Conservation (phyloP, 2,797 vertebrate genomes). For the Lemur catta region DNA sequence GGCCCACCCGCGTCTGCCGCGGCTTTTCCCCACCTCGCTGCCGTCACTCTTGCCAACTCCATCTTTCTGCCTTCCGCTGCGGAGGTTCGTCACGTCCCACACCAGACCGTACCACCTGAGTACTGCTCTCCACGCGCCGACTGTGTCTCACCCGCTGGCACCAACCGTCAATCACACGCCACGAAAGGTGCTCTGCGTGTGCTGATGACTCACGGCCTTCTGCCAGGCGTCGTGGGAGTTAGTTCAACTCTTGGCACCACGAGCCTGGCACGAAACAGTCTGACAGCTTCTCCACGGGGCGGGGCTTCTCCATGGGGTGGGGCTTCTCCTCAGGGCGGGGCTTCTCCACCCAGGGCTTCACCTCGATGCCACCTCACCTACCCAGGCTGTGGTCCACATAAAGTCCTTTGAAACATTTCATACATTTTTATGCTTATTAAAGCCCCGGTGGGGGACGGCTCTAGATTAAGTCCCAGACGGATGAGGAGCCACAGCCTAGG, state of each 20-base stretch:
- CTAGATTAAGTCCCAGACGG: background rate
- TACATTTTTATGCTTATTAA: background rate
- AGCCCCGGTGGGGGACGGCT: background rate
- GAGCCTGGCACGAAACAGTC: background rate
- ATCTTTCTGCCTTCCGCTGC: constrained; percentile 63
- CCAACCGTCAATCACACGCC: constrained; percentile 74
- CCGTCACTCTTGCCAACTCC: constrained; percentile 1
- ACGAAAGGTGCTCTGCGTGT: background rate
- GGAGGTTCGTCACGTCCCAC: constrained; percentile 70
- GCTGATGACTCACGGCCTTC: constrained; percentile 8
- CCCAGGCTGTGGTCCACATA: fast-evolving
- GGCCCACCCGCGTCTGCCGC: no score
- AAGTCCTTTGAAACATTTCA: background rate
- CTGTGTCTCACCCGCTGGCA: constrained; percentile 75
- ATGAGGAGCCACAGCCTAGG: background rate
- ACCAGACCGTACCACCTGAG: constrained; percentile 72
- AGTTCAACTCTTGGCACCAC: background rate
- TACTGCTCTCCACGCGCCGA: constrained; percentile 72
- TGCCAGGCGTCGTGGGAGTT: background rate
- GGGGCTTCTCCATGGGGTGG: background rate
- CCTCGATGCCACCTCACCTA: background rate
- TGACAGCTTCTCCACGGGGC: background rate
- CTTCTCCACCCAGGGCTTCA: background rate
- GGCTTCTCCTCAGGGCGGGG: background rate
- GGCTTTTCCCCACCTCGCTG: background rate